phyloP scores from a whole-genome alignment of 23 tunicate species.

The Styela clava region DNA sequence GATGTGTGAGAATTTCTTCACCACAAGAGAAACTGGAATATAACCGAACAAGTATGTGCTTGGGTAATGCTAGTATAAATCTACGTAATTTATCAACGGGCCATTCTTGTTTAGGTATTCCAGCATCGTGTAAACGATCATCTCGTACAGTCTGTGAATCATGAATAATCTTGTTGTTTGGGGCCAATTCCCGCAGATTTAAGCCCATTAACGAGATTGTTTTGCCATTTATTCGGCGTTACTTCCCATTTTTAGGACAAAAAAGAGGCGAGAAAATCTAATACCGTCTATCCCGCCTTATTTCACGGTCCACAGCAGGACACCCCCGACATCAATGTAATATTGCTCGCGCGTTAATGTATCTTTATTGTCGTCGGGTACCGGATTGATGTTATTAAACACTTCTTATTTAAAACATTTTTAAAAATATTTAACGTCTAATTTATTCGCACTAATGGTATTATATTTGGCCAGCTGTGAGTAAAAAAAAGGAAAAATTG shows the following conservation, averaged over 20 bases:
- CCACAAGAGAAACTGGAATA: background rate
- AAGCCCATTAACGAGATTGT: conserved; percentile 27
- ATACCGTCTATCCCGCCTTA: conserved; percentile 12
- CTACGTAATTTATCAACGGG: background rate
- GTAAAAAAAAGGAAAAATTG: background rate
- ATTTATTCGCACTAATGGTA: conserved; percentile 6
- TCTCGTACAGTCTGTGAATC: conserved; percentile 14
- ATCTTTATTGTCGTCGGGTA: background rate
- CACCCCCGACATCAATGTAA: background rate
- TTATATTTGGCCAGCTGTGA: conserved; percentile 18
- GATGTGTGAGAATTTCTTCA: background rate
- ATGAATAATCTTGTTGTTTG: conserved; percentile 27
- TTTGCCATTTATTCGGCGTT: conserved; percentile 15
- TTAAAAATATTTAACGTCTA: background rate
- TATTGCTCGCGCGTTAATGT: background rate
- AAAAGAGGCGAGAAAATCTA: conserved; percentile 28
- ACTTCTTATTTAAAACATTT: background rate
- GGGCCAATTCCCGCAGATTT: conserved; percentile 15
- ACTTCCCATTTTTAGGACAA: conserved; percentile 9
- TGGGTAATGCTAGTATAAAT: background rate
- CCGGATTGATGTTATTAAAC: background rate
- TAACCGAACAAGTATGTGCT: background rate
- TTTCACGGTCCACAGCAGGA: conserved; percentile 25
- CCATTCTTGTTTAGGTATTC: background rate
- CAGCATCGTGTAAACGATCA: background rate